Evolutionary conservation across 2,888 invertebrate genomes (phyloP), one percentile per base, ranked within the genome.

Genomic region (Chrysina gloriosa): DNA sequence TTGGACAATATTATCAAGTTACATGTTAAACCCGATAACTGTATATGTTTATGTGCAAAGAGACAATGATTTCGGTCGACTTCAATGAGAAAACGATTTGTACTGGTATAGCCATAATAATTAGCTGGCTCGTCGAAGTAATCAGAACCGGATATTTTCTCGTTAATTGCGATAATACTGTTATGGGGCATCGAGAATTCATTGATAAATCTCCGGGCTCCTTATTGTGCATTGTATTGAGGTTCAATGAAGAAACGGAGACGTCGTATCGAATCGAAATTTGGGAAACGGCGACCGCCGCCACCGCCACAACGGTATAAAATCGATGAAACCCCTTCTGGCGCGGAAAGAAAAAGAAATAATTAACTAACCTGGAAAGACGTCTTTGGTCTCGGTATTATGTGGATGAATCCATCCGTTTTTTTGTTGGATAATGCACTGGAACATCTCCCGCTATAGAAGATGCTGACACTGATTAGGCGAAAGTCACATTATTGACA

Each of bases 381-480:
- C 90, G 82, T 90, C 89, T 81, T 88, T 88, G 81, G 89, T 87
- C 82, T 92, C 90, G 73, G 90, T 89, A 80, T 88, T 89, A 79
- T 88, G 86, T 72, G 89, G 88, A 83, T 89, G 88, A 79, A 89
- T 89, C 91, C 92, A 92, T 81, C 91, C 91, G 81, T 89, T 89
- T 79, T 89, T 88, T 84, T 91, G 92, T 85, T 92, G 92, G 81
- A 92, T 92, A 79, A 92, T 92, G 84, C 92, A 93, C 86, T 92
- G 92, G 85, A 92, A 92, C 92, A 92, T 92, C 80, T 78, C 75
- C 71, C 66, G 65, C 14, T 31, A 21, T 23, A 27, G 67, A 68
- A 72, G 73, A 74, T 74, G 75, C 69, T 74, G 50, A 19, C 50
- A 69, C 47, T 69, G 67, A 69, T 63, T 64, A 63, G 58, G 69